Conservation (phyloP, 1,140 invertebrate species). For the Drosophila lacertosa region DNA sequence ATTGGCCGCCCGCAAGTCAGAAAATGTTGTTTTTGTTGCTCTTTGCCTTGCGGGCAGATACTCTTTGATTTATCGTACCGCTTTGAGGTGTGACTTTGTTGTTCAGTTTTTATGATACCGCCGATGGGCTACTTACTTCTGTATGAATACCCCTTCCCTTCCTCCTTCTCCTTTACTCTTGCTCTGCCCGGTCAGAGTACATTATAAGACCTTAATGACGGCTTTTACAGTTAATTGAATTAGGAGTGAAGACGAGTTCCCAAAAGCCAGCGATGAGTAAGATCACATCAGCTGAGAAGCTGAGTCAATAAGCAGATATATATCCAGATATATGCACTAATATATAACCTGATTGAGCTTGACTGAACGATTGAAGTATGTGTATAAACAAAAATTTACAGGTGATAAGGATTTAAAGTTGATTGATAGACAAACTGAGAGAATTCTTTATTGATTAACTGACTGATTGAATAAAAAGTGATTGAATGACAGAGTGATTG, state of each 20-base stretch:
- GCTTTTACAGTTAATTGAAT: slow-evolving; percentile 80
- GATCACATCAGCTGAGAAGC: slow-evolving; percentile 1
- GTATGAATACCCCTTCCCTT: not conserved
- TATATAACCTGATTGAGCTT: not conserved
- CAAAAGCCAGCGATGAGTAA: slow-evolving; percentile 57
- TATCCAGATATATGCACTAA: no score
- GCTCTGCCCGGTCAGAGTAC: slow-evolving; percentile 7
- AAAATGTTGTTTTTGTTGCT: no score
- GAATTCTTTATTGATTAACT: no score
- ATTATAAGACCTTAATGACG: slow-evolving; percentile 70
- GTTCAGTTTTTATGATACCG: slow-evolving; percentile 58
- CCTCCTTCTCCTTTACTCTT: not conserved
- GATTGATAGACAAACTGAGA: no score
- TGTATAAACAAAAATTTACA: no score
- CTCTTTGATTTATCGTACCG: slow-evolving; percentile 70
- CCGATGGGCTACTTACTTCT: slow-evolving; percentile 60
- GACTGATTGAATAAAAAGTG: no score
- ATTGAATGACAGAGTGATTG: no score
- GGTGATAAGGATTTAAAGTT: no score
- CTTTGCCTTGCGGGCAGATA: slow-evolving; percentile 23
- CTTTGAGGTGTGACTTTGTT: slow-evolving; percentile 73
- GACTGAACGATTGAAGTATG: no score
- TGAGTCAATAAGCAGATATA: slow-evolving; percentile 12
- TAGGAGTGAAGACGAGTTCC: slow-evolving; percentile 34
- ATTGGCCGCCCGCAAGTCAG: slow-evolving; percentile 65